Conservation (phyloP, 2,888 invertebrate species). For the Oscheius sp. region DNA sequence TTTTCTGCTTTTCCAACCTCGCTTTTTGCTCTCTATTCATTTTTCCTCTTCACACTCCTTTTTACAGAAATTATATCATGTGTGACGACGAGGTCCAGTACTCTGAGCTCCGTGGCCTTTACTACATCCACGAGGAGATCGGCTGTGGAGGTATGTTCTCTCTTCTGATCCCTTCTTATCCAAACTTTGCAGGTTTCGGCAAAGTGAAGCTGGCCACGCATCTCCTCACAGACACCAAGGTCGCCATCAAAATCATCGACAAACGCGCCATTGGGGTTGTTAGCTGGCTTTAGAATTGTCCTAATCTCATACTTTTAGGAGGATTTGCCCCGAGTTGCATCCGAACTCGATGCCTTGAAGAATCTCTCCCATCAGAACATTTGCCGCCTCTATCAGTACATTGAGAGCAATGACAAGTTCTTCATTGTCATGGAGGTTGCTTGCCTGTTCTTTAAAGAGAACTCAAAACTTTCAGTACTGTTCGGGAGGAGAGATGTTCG, state of each 20-base stretch:
- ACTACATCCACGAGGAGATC: conserved; percentile 64
- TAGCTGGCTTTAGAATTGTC: conserved; percentile 68
- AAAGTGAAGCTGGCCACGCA: conserved; percentile 83
- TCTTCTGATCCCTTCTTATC: background rate
- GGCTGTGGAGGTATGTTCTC: conserved; percentile 77
- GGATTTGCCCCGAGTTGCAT: conserved; percentile 81
- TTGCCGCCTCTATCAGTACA: conserved; percentile 84
- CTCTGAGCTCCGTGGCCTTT: conserved; percentile 44
- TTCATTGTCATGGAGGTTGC: conserved; percentile 83
- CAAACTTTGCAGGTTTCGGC: conserved; percentile 46
- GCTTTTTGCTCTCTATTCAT: no score
- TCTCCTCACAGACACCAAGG: conserved; percentile 84
- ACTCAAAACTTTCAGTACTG: conserved; percentile 79
- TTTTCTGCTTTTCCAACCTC: no score
- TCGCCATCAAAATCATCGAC: conserved; percentile 87
- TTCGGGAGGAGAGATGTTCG: conserved; percentile 86
- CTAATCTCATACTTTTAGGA: conserved; percentile 76
- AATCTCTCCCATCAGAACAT: conserved; percentile 77
- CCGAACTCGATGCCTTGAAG: conserved; percentile 81
- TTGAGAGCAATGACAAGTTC: conserved; percentile 83
- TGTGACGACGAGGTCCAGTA: conserved; percentile 34
- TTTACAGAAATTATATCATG: background rate
- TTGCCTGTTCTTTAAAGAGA: conserved; percentile 1
- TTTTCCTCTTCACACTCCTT: no score
- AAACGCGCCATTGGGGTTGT: conserved; percentile 81